phyloP scores from a whole-genome alignment of 2,888 invertebrate species.

The Baccha elongata region DNA sequence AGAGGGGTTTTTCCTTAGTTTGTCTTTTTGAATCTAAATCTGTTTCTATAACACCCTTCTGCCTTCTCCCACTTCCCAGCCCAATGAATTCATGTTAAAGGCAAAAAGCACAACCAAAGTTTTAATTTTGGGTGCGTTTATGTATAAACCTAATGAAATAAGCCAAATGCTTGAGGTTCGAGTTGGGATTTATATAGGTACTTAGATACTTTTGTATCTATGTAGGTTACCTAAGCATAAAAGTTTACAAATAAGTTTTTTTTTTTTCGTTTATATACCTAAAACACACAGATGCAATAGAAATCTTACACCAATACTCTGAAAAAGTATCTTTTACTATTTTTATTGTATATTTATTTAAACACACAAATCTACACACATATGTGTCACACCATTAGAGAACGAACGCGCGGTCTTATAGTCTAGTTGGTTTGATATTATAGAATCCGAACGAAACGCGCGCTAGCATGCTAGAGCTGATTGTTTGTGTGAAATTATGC shows the following conservation, averaged over 20 bases:
- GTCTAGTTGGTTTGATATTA: constrained; percentile 24
- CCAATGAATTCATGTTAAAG: not conserved
- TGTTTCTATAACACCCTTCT: not conserved
- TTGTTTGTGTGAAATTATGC: constrained; percentile 66
- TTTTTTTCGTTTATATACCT: constrained; percentile 6
- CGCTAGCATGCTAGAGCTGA: constrained; percentile 46
- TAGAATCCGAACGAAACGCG: constrained; percentile 15
- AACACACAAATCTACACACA: constrained; percentile 25
- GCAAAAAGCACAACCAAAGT: constrained; percentile 58
- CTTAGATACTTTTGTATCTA: not conserved
- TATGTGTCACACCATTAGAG: constrained; percentile 42
- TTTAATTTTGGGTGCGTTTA: constrained; percentile 70
- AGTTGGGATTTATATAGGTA: constrained; percentile 32
- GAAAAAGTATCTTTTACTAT: constrained; percentile 28
- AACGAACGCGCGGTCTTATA: not conserved
- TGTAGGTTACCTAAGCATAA: not conserved
- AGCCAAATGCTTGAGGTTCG: constrained; percentile 62
- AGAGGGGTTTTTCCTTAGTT: not conserved
- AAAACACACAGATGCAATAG: constrained; percentile 32
- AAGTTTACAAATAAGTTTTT: not conserved
- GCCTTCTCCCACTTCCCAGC: not conserved
- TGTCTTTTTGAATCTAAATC: not conserved
- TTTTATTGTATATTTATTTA: constrained; percentile 9
- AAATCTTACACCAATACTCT: constrained; percentile 51
- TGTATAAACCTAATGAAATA: constrained; percentile 64